Conservation (phyloP, 2,797 vertebrate genomes). For the Dipus sagitta region DNA sequence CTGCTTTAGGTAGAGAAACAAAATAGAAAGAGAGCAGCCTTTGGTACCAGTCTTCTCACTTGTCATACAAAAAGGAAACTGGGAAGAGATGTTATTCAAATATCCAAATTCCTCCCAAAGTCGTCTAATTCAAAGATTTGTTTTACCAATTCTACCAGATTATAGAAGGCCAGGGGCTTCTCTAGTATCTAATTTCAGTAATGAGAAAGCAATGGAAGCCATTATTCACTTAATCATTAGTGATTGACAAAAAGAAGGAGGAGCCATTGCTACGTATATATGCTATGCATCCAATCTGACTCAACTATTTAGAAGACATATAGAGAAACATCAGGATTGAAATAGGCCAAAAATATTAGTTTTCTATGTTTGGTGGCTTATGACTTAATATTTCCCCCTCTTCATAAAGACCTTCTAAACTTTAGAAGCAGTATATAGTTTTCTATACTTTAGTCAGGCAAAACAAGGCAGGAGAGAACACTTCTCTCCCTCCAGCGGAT, state of each 20-base stretch:
- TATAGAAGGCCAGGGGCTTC: not conserved
- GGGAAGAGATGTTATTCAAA: not conserved
- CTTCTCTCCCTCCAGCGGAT: not conserved
- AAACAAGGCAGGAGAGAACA: slow-evolving; percentile 32
- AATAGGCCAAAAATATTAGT: not conserved
- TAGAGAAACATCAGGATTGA: not conserved
- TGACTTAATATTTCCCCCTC: not conserved
- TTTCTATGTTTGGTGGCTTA: not conserved
- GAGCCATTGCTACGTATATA: not conserved
- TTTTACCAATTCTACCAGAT: not conserved
- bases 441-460: not conserved
- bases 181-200: not conserved
- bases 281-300: not conserved
- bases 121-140: not conserved
- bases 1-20: not conserved
- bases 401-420: not conserved
- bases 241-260: not conserved
- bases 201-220: not conserved
- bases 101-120: not conserved
- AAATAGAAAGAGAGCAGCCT: not conserved
- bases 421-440: not conserved
- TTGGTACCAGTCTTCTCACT: not conserved
- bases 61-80: not conserved
- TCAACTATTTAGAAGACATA: not conserved
- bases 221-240: not conserved